Evolutionary conservation across 1,140 invertebrate genomes (phyloP).

Genomic region (Tetramorium alpestre): DNA sequence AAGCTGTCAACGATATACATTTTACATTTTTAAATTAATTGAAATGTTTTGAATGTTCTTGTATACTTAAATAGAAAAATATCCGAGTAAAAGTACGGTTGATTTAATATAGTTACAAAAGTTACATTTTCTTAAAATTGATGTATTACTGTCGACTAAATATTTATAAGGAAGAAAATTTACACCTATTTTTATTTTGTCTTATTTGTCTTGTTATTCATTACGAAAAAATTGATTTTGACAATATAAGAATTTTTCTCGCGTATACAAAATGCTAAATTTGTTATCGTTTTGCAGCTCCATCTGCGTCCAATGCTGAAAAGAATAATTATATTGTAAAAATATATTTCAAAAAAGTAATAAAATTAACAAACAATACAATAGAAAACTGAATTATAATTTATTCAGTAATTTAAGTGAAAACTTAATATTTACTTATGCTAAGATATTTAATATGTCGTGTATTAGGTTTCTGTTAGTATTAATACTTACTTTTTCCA

Average conservation of each 20-base stretch:
- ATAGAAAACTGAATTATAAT: background rate
- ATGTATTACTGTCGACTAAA: background rate
- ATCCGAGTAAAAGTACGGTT: constrained; percentile 20
- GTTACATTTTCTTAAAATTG: constrained; percentile 8
- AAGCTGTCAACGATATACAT: constrained; percentile 54
- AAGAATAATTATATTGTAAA: constrained; percentile 54
- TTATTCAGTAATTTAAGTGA: background rate
- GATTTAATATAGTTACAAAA: constrained; percentile 39
- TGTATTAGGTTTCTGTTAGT: background rate
- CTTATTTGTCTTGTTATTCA: constrained; percentile 47
- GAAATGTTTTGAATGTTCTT: constrained; percentile 34
- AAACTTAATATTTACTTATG: background rate
- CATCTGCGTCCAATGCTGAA: constrained; percentile 81
- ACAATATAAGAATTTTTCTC: constrained; percentile 27
- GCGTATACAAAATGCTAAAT: constrained; percentile 9
- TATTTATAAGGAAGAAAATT: constrained; percentile 36
- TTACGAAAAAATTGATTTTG: constrained; percentile 52
- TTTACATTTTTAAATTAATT: constrained; percentile 58
- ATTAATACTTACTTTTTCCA: constrained; percentile 93
- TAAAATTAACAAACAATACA: background rate
- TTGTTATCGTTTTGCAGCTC: constrained; percentile 81
- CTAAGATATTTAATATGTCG: background rate
- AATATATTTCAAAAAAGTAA: background rate
- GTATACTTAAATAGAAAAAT: constrained; percentile 53
- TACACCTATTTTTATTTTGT: constrained; percentile 51